These are phyloP conservation scores for Panagrolaimus sp. DNA, from an alignment of 1,140 invertebrate genomes.

Conservation along the genomic window DNA sequence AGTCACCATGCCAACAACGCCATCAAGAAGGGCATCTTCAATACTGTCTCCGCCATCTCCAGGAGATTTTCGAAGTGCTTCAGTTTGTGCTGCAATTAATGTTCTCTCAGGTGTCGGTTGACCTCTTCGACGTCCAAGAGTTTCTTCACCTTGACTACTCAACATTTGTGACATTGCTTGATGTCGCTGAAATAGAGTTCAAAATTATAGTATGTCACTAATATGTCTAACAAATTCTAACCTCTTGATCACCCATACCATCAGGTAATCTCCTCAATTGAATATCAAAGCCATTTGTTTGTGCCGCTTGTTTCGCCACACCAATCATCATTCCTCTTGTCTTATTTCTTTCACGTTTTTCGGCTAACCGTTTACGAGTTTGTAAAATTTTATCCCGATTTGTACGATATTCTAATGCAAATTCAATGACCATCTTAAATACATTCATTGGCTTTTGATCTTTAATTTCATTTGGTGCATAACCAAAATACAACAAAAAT, in stretches of 20 bases:
- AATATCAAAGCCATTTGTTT: background rate
- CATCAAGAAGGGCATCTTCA: slow-evolving; percentile 57
- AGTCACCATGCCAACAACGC: slow-evolving; percentile 58
- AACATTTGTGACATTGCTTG: slow-evolving; percentile 54
- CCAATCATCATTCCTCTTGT: slow-evolving; percentile 89
- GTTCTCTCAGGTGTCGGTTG: slow-evolving; percentile 41
- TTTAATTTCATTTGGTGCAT: slow-evolving; percentile 72
- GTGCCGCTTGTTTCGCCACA: slow-evolving; percentile 38
- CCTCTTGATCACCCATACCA: slow-evolving; percentile 27
- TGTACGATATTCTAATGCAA: slow-evolving; percentile 93
- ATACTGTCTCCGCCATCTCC: slow-evolving; percentile 31
- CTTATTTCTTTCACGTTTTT: slow-evolving; percentile 80
- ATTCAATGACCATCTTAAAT: slow-evolving; percentile 90
- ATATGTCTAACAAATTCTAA: no score
- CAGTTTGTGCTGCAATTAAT: slow-evolving; percentile 41
- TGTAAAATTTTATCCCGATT: slow-evolving; percentile 89
- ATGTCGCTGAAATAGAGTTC: slow-evolving; percentile 33
- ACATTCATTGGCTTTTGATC: slow-evolving; percentile 86
- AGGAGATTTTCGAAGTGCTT: slow-evolving; percentile 31
- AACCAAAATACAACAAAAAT: slow-evolving; percentile 86
- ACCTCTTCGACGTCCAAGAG: slow-evolving; percentile 40
- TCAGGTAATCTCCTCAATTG: background rate
- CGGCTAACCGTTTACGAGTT: slow-evolving; percentile 77
- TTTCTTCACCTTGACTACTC: slow-evolving; percentile 41
- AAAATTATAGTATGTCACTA: no score